Conservation (phyloP, 35 echinoderm and acorn worm species). For the Strongylocentrotus purpuratus region DNA sequence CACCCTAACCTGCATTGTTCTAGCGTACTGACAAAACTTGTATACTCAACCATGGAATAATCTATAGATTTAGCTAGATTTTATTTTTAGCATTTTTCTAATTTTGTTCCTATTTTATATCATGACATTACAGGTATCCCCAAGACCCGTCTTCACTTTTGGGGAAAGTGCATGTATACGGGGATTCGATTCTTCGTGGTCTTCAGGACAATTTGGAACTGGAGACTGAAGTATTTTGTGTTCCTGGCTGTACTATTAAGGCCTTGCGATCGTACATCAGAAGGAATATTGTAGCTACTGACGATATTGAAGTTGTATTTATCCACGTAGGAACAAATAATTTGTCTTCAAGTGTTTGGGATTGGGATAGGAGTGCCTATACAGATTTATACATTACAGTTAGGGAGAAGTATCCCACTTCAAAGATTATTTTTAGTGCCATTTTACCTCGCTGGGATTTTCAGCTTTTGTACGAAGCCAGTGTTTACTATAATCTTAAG, state of each 20-base stretch:
- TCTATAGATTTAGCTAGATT: no score
- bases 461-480: background rate
- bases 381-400: background rate
- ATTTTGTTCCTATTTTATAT: background rate
- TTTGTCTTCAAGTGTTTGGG: background rate
- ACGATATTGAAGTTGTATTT: background rate
- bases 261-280: background rate
- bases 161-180: background rate
- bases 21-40: no score
- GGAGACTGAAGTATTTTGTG: background rate
- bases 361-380: background rate
- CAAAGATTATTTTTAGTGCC: background rate
- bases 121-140: slow-evolving; percentile 19
- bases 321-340: background rate
- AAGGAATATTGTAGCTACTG: background rate
- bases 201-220: background rate
- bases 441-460: background rate
- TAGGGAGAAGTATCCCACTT: background rate
- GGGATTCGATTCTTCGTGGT: background rate
- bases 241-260: background rate
- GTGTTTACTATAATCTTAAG: background rate
- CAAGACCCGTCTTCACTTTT: background rate
- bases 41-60: no score
- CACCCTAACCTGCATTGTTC: no score
- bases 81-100: background rate